phyloP scores from a whole-genome alignment of 2,888 invertebrate species.

The Clitarchus hookeri region DNA sequence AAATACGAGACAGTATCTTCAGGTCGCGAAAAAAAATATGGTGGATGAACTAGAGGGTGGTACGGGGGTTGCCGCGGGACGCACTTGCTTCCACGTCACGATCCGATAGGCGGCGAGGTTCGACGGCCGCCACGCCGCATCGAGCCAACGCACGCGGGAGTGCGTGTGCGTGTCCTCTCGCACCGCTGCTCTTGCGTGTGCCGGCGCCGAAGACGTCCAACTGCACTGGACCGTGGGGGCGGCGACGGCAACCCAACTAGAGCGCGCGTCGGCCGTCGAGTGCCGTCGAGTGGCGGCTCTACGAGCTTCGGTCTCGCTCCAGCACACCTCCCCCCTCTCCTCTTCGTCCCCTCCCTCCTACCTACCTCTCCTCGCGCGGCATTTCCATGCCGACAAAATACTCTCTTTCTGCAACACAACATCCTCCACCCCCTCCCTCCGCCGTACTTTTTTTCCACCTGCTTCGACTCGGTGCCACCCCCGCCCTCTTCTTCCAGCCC shows the following conservation, averaged over 20 bases:
- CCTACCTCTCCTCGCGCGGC: too few species aligned
- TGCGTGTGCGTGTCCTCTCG: neutral
- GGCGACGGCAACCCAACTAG: slow-evolving; percentile 11
- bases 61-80: neutral
- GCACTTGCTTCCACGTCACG: neutral
- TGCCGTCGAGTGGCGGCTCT: neutral
- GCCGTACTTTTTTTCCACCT: slow-evolving; percentile 10
- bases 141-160: neutral
- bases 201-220: neutral
- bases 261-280: slow-evolving; percentile 20
- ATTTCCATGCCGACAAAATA: too few species aligned
- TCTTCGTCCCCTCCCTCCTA: too few species aligned
- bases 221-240: slow-evolving; percentile 5
- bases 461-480: neutral
- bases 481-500: neutral
- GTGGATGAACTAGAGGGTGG: neutral
- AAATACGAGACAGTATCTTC: neutral
- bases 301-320: neutral
- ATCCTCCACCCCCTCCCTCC: slow-evolving; percentile 18
- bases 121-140: slow-evolving; percentile 7
- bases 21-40: neutral
- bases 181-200: neutral
- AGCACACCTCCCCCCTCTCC: neutral
- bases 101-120: neutral
- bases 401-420: too few species aligned